phyloP scores from a whole-genome alignment of 1,140 invertebrate species.

The Drosophila leontia region DNA sequence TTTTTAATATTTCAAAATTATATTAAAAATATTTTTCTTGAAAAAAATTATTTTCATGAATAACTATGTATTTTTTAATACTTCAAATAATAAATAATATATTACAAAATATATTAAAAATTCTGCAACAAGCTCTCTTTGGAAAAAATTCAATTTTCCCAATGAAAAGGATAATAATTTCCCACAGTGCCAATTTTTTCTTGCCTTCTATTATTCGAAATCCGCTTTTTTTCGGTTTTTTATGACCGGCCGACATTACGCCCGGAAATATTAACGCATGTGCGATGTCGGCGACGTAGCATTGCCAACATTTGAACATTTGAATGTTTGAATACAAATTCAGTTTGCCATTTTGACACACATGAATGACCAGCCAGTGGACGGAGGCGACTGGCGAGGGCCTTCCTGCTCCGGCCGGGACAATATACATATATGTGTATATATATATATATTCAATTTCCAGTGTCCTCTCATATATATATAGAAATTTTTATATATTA shows the following conservation, averaged over 20 bases:
- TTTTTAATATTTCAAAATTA: background rate
- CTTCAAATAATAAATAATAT: too few species aligned
- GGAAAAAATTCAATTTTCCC: background rate
- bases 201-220: slow-evolving; percentile 41
- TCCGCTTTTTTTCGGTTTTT: slow-evolving; percentile 58
- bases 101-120: too few species aligned
- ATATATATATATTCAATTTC: slow-evolving; percentile 44
- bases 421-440: background rate
- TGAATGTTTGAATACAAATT: slow-evolving; percentile 82
- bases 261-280: slow-evolving; percentile 81
- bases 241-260: slow-evolving; percentile 69
- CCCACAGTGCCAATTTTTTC: slow-evolving; percentile 14
- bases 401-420: background rate
- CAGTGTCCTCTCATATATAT: slow-evolving; percentile 14
- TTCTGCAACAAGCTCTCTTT: background rate
- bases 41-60: too few species aligned
- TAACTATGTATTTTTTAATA: too few species aligned
- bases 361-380: slow-evolving; percentile 77
- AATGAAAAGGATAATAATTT: background rate
- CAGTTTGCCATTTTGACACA: slow-evolving; percentile 83
- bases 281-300: slow-evolving; percentile 47
- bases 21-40: background rate
- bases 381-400: slow-evolving; percentile 24
- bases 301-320: slow-evolving; percentile 29
- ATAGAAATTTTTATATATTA: slow-evolving; percentile 14